phyloP scores from a whole-genome alignment of 2,797 vertebrate genomes.

The Rhynchonycteris naso region DNA sequence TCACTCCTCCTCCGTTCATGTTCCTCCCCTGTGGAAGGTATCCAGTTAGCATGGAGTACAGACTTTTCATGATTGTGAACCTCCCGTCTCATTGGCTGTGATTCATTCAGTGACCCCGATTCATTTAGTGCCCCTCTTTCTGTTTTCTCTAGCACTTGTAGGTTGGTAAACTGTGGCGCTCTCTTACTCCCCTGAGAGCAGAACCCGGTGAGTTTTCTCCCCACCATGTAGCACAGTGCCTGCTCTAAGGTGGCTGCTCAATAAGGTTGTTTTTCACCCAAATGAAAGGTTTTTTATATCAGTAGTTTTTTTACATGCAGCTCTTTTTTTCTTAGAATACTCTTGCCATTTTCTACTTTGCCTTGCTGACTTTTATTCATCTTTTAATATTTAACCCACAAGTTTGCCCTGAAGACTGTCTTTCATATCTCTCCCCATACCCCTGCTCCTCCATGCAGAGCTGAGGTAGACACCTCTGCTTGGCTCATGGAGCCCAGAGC shows the following conservation, averaged over 20 bases:
- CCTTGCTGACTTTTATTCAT: background rate
- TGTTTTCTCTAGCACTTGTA: background rate
- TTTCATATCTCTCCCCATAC: background rate
- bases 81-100: background rate
- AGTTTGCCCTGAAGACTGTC: background rate
- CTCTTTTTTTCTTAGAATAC: background rate
- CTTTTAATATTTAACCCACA: background rate
- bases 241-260: background rate
- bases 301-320: background rate
- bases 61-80: background rate
- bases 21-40: background rate
- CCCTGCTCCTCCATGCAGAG: rapidly evolving
- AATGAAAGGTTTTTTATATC: background rate
- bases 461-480: background rate
- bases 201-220: background rate
- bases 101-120: no score
- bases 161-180: background rate
- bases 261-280: background rate
- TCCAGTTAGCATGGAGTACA: background rate
- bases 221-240: rapidly evolving
- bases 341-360: background rate
- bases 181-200: background rate
- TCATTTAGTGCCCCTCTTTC: background rate
- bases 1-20: rapidly evolving
- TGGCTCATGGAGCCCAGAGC: background rate